Base-by-base conservation (phyloP, 2,888 invertebrate genomes). In the Epirrhoe alternata region DNA sequence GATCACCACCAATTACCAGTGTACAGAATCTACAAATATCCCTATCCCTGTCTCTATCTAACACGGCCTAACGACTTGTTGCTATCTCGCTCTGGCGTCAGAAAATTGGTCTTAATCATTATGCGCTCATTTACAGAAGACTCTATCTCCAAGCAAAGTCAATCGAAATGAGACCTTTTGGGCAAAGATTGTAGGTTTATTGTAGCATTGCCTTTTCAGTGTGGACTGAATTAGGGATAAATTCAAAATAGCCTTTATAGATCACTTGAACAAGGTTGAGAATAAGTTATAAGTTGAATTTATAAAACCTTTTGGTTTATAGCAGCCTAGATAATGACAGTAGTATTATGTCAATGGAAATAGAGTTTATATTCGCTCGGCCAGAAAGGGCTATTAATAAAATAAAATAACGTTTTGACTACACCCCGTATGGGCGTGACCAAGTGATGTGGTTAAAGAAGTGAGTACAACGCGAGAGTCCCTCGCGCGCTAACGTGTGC, bases 1-100 rank as follows among this genome's bases (percentile, higher is more conserved):
- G 90, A 92, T 91, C 90, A 89, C 87, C 89, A 87, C 88, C 92
- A 93, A 93, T 93, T 92, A 93, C 89, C 85, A 83, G 80, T 83
- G 86, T 86, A 87, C 83, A 82, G 82, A 83, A 79, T 86, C 86
- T 83, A 82, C 88, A 85, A 85, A 87, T 84, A 87, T 80, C 76
- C 59, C 68, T 70, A 47, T 31, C 30, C 52, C 61, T 53, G 33
- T 81, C 82, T 68, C 77, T 57, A 61, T 84, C 77, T 72, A 57
- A 61, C 77, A 51, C 50, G 10, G 12, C 8, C 45, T 62, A 70
- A 74, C 67, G 55, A 64, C 61, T 73, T 76, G 35, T 72, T 49
- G 38, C 68, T 45, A 52, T 76, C 75, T 73, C 72, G 53, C 57
- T 82, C 72, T 66, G 67, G 50, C 83, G 50, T 67, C 74, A 77